Conservation (phyloP, 1,140 invertebrate species). For the Trichoplusia ni region DNA sequence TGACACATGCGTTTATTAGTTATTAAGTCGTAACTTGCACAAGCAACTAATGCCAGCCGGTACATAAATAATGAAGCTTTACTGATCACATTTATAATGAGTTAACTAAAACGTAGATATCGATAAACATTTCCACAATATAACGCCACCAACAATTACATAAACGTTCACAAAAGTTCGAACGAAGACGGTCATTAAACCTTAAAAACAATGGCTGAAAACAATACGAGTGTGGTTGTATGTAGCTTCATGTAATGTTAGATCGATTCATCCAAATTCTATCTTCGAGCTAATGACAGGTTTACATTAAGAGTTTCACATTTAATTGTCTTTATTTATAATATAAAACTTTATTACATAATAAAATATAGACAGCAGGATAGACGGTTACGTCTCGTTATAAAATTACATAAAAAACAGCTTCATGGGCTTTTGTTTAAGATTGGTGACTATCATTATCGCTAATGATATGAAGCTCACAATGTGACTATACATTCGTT, state of each 20-base stretch:
- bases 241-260: slow-evolving; percentile 64
- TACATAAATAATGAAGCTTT: not conserved
- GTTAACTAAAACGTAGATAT: too few relatives aligned
- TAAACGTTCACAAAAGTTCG: too few relatives aligned
- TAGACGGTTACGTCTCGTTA: slow-evolving; percentile 18
- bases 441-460: slow-evolving; percentile 6
- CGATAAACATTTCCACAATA: too few relatives aligned
- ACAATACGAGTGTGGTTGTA: slow-evolving; percentile 27
- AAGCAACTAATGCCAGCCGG: slow-evolving; percentile 50
- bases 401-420: slow-evolving; percentile 26
- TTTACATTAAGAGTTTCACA: slow-evolving; percentile 52
- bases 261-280: slow-evolving; percentile 53
- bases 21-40: slow-evolving; percentile 51
- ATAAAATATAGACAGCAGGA: slow-evolving; percentile 39
- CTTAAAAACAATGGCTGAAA: too few relatives aligned
- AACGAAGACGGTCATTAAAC: too few relatives aligned
- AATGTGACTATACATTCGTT: slow-evolving; percentile 16
- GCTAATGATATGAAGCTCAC: slow-evolving; percentile 7
- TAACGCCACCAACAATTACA: too few relatives aligned
- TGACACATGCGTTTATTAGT: slow-evolving; percentile 62
- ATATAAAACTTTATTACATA: slow-evolving; percentile 55
- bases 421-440: not conserved
- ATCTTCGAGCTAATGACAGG: slow-evolving; percentile 73
- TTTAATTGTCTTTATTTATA: slow-evolving; percentile 65
- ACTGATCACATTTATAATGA: not conserved